These are phyloP conservation scores for Poecilia wingei DNA, from an alignment of 2,797 vertebrate genomes.

Conservation along the genomic window DNA sequence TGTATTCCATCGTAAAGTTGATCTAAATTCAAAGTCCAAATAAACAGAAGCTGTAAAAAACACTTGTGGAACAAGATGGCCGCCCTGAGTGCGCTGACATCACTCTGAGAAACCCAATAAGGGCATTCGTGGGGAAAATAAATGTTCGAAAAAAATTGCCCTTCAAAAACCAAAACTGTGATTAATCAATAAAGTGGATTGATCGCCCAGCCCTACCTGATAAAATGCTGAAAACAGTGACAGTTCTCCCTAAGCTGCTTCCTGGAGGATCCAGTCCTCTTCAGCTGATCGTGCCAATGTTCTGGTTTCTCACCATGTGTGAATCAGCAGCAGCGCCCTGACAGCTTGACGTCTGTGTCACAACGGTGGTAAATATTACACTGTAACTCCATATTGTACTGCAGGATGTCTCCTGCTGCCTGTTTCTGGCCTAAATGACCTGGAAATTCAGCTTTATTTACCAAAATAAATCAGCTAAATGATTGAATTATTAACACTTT, in stretches of 20 bases:
- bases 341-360: constrained; percentile 48
- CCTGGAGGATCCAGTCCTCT: constrained; percentile 39
- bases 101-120: no score
- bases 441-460: constrained; percentile 12
- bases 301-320: constrained; percentile 25
- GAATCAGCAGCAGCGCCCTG: constrained; percentile 43
- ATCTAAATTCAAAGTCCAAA: no score
- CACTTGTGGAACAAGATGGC: no score
- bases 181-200: no score
- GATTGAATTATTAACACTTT: neutral
- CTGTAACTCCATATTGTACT: constrained; percentile 55
- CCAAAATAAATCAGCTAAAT: neutral
- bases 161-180: no score
- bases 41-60: no score
- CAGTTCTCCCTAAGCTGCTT: constrained; percentile 43
- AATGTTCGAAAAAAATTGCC: no score
- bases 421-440: constrained; percentile 16
- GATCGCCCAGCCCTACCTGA: constrained; percentile 5
- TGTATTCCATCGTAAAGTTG: no score
- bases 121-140: no score
- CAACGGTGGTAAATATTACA: constrained; percentile 66
- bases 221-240: neutral
- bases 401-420: constrained; percentile 8
- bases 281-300: constrained; percentile 6
- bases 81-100: no score